Percentiles rank a stretch among this genome's conserved stretches.
Evolutionary conservation across 2,888 invertebrate genomes (phyloP).

Genomic region (Ormyrus nitidulus): DNA sequence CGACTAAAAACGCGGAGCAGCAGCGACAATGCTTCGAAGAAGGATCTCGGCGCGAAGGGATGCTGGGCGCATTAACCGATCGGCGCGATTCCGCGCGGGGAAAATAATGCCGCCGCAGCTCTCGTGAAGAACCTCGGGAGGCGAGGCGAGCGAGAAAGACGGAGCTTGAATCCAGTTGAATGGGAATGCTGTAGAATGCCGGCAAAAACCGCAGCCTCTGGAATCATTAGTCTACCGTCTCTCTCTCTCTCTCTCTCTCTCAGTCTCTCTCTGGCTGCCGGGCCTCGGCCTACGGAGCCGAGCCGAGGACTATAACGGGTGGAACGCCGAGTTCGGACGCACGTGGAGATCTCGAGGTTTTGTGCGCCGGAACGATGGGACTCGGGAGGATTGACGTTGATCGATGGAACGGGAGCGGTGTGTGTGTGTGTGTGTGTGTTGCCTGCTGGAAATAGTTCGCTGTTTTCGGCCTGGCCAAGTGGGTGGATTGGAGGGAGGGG

Average conservation of each 20-base stretch:
- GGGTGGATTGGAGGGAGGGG: too few species aligned
- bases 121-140: too few species aligned
- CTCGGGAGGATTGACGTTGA: too few species aligned
- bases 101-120: conserved; percentile 10
- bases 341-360: too few species aligned
- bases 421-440: too few species aligned
- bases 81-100: conserved; percentile 13
- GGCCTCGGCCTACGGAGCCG: not conserved
- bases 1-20: too few species aligned
- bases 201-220: conserved; percentile 74
- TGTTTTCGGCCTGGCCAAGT: too few species aligned
- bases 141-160: not conserved
- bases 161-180: conserved; percentile 68
- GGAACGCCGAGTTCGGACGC: not conserved
- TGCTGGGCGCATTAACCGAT: conserved; percentile 18
- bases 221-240: conserved; percentile 74
- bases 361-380: too few species aligned
- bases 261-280: conserved; percentile 18
- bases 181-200: conserved; percentile 76
- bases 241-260: conserved; percentile 35
- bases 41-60: too few species aligned
- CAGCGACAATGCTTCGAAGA: too few species aligned
- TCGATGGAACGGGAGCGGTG: too few species aligned
- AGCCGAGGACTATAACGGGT: conserved; percentile 42
- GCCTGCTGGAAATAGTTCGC: too few species aligned